These are phyloP conservation scores for Cybosia mesomella DNA, from an alignment of 2,888 invertebrate genomes.

Conservation along the genomic window DNA sequence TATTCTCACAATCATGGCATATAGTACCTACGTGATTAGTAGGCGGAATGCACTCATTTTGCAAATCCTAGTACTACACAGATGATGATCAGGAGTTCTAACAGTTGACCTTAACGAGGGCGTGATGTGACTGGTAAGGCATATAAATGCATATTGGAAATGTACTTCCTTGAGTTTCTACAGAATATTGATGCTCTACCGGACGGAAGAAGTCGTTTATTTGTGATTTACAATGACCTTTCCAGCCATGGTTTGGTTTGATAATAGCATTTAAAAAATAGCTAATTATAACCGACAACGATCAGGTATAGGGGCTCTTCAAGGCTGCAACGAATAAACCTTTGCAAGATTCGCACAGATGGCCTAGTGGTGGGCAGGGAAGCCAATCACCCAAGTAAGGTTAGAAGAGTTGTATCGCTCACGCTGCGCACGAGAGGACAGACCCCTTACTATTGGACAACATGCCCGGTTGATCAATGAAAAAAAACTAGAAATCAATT, in stretches of 20 bases:
- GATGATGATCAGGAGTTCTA: conserved; percentile 17
- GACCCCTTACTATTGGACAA: too few species aligned
- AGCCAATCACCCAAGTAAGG: too few species aligned
- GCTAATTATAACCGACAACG: neutral
- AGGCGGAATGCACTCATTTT: conserved; percentile 36
- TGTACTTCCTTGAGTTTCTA: conserved; percentile 33
- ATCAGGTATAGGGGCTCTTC: neutral
- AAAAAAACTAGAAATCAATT: too few species aligned
- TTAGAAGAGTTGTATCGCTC: too few species aligned
- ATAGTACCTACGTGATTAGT: conserved; percentile 42
- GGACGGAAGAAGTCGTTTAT: conserved; percentile 41
- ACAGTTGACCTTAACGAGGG: conserved; percentile 39
- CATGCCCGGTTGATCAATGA: too few species aligned
- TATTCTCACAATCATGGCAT: conserved; percentile 36
- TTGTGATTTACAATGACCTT: conserved; percentile 32
- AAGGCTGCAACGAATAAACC: neutral
- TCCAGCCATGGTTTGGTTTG: neutral
- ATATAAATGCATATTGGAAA: conserved; percentile 33
- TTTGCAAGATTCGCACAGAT: neutral
- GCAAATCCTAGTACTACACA: conserved; percentile 32
- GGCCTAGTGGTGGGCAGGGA: too few species aligned
- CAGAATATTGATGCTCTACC: conserved; percentile 29
- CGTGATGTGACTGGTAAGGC: conserved; percentile 48
- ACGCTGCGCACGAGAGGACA: too few species aligned
- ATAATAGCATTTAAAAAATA: neutral